A percentile compares a stretch with the other conserved stretches of the same genome.
Conservation (phyloP, 2,113 vertebrate species). For the Muntiacus reevesi region DNA sequence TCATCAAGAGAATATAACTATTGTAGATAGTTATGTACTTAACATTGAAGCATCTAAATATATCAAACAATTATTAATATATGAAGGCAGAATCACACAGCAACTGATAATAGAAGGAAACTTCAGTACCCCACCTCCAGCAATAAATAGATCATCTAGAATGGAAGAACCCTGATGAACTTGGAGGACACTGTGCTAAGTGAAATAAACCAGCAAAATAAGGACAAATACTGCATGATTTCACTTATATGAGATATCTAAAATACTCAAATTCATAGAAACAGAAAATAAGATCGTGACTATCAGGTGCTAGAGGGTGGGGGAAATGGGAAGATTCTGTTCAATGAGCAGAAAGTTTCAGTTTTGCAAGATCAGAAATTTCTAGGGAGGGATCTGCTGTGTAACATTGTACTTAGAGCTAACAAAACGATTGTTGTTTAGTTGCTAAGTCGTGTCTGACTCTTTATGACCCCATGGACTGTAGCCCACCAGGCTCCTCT, state of each 20-base stretch:
- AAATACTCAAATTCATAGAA: not conserved
- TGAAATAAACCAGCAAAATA: not conserved
- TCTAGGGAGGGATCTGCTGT: not conserved
- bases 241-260: not conserved
- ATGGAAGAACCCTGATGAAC: not conserved
- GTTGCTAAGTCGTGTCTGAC: not conserved
- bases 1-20: not conserved
- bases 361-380: not conserved
- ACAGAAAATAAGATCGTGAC: not conserved
- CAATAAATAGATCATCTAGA: not conserved
- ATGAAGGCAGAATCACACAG: not conserved
- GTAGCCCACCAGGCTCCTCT: not conserved
- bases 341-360: not conserved
- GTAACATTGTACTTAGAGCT: not conserved
- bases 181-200: not conserved
- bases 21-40: not conserved
- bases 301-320: too few species aligned
- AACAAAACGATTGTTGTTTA: not conserved
- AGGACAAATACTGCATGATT: not conserved
- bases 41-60: not conserved
- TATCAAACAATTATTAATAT: not conserved
- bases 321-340: not conserved
- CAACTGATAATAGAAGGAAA: not conserved
- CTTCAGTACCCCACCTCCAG: not conserved
- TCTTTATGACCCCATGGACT: not conserved